A percentile compares a stretch with the other conserved stretches of the same genome.
Conservation (phyloP, 2,797 vertebrate genomes). For the Balearica regulorum region DNA sequence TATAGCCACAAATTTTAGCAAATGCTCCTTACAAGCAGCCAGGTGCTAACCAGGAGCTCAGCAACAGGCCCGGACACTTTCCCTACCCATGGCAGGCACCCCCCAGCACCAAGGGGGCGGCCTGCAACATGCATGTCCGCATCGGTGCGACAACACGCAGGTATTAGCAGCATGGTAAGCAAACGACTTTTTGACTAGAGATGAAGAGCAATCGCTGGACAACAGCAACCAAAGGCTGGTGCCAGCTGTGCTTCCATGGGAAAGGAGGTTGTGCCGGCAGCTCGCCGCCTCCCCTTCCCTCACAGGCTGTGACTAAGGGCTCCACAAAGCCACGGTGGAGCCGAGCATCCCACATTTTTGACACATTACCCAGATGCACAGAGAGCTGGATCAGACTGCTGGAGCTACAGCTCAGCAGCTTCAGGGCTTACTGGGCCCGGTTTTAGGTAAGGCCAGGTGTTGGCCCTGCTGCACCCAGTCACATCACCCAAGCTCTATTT, state of each 20-base stretch:
- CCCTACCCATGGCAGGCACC: accelerated
- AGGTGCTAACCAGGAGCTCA: background rate
- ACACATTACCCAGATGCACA: background rate
- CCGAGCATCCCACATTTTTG: background rate
- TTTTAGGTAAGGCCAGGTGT: background rate
- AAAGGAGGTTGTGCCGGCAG: background rate
- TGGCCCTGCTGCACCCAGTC: background rate
- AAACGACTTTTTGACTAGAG: background rate
- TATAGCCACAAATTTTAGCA: background rate
- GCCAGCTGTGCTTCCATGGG: background rate
- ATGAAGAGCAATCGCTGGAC: background rate
- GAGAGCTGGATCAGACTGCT: background rate
- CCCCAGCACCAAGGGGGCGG: accelerated
- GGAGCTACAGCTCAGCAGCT: background rate
- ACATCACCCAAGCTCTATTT: background rate
- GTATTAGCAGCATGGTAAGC: background rate
- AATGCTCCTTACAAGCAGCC: background rate
- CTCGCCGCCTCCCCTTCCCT: background rate
- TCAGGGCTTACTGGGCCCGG: background rate
- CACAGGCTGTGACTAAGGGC: background rate
- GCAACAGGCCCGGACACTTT: background rate
- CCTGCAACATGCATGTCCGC: too few species aligned
- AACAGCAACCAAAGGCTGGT: background rate
- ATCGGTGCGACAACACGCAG: background rate
- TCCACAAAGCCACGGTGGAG: background rate